Conservation (phyloP, 2,797 vertebrate species). For the Rousettus madagascariensis region DNA sequence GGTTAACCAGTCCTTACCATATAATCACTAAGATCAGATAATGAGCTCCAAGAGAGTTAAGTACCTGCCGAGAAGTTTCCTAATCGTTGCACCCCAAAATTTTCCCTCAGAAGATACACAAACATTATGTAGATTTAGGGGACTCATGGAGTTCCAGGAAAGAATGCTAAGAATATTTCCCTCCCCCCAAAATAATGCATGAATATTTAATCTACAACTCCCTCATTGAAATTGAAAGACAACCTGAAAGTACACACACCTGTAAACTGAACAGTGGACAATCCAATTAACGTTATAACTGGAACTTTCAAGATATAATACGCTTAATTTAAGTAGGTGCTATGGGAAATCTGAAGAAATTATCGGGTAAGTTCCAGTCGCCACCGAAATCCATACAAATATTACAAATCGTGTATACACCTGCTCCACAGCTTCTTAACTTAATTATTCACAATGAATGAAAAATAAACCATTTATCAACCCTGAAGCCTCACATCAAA, state of each 20-base stretch:
- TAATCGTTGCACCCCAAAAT: not conserved
- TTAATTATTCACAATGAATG: conserved; percentile 63
- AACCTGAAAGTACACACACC: conserved; percentile 57
- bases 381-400: not conserved
- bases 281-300: not conserved
- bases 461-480: not conserved
- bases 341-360: not conserved
- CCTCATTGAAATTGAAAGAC: not conserved
- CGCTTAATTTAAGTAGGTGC: not conserved
- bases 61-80: conserved; percentile 54
- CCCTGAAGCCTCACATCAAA: not conserved
- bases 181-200: not conserved
- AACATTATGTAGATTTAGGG: not conserved
- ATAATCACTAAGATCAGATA: not conserved
- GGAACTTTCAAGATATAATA: not conserved
- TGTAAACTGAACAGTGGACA: conserved; percentile 44
- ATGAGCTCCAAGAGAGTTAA: not conserved
- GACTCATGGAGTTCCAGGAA: not conserved
- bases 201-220: not conserved
- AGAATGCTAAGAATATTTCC: not conserved
- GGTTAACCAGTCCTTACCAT: conserved; percentile 2
- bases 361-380: not conserved
- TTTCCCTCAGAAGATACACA: conserved; percentile 18
- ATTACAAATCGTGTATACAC: not conserved
- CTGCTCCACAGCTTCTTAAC: not conserved